Percentiles rank a stretch among this genome's conserved stretches.
Conservation (phyloP, 1,140 invertebrate genomes). For the Hyles vespertilio region DNA sequence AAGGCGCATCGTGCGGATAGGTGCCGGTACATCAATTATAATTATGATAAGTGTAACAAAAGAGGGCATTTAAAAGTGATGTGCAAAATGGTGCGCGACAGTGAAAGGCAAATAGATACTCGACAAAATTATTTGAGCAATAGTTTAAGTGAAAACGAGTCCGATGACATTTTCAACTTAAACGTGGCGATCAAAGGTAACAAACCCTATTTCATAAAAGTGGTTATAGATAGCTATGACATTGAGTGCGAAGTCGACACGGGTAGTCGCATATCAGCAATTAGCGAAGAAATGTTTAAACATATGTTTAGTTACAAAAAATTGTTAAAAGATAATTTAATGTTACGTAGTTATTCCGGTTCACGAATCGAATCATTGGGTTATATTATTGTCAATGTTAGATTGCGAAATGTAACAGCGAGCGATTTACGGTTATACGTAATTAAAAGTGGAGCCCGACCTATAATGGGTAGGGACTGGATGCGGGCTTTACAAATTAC, state of each 20-base stretch:
- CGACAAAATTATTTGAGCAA: too few relatives aligned
- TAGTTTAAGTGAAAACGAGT: slow-evolving; percentile 9
- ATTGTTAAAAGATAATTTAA: slow-evolving; percentile 8
- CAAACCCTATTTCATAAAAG: slow-evolving; percentile 15
- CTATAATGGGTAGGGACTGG: slow-evolving; percentile 16
- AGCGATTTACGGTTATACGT: slow-evolving; percentile 26
- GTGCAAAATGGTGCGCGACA: slow-evolving; percentile 12
- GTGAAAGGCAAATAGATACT: slow-evolving; percentile 3
- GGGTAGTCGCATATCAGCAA: slow-evolving; percentile 9
- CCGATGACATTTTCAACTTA: slow-evolving; percentile 10
- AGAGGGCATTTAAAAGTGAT: slow-evolving; percentile 23
- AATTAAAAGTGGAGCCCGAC: slow-evolving; percentile 28
- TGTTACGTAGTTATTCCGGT: slow-evolving; percentile 14
- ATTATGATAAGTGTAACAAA: slow-evolving; percentile 18
- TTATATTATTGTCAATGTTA: slow-evolving; percentile 12
- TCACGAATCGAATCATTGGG: slow-evolving; percentile 16
- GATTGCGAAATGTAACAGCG: neutral
- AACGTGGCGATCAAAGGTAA: slow-evolving; percentile 11
- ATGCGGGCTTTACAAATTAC: slow-evolving; percentile 5
- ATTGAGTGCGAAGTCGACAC: slow-evolving; percentile 1
- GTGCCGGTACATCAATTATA: slow-evolving; percentile 16
- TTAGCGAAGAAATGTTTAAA: slow-evolving; percentile 9
- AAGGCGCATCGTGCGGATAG: slow-evolving; percentile 15
- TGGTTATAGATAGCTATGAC: slow-evolving; percentile 4
- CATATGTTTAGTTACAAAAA: slow-evolving; percentile 1